Evolutionary conservation across 1,140 invertebrate species (phyloP), one percentile per base, ranked within the genome.

Genomic region (Dreissena rostriformis): DNA sequence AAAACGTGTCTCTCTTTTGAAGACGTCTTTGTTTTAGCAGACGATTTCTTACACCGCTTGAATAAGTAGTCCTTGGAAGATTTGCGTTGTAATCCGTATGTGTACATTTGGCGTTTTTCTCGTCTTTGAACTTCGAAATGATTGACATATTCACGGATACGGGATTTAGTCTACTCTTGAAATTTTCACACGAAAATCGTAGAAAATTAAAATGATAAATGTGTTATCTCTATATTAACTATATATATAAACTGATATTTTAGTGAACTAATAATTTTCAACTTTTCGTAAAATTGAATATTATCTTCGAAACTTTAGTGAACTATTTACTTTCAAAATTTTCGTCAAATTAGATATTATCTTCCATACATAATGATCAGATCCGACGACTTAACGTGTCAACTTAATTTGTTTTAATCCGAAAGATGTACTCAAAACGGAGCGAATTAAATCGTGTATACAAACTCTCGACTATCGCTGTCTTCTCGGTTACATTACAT

Each of bases 91-190:
- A 82, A 82, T 74, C 79, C 79, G 10, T 49, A 39, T 80, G 78
- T 82, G 72, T 66, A 74, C 72, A 82, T 49, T 53, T 73, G 57
- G 70, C 74, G 61, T 82, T 39, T 74, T 49, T 65, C 49, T 52
- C 24, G 79, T 74, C 79, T 82, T 82, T 82, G 79, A 82, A 82
- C 70, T 65, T 66, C 17, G n/a, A 24, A 28, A 57, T 73, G 24
- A 74, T 73, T 82, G 79, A 82, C 79, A 73, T 66, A 63, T 57
- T 72, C 79, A n/a, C n/a, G 73, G 71, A 74, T 66, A 82, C 66
- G 79, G 65, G 39, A 78, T 78, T 78, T 78, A 67, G 55, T 39
- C 39, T 39, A 39, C 39, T 39, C 39, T 39, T 39, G 39, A 39
- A 39, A 5, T 39, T 39, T 39, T 39, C 39, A 39, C 39, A 39